Evolutionary conservation across 2,888 invertebrate species (phyloP), one percentile per base, ranked within the genome.

Genomic region (Cartodere bifasciata): DNA sequence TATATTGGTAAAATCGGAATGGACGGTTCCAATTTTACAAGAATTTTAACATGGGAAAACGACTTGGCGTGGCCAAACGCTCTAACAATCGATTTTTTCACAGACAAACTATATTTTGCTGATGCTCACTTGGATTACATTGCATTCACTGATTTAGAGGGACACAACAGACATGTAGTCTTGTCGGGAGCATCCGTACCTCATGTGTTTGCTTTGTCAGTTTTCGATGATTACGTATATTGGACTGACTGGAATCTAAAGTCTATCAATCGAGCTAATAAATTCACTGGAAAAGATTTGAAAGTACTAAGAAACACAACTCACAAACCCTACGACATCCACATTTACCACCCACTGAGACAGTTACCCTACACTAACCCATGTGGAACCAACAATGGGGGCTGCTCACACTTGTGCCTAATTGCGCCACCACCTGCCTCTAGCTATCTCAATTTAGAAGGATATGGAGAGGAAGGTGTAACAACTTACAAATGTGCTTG

Each of bases 201-300:
- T 0, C 97, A 98, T 56, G 91, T 95, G 0, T 98, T 94, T 49
- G 94, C 95, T 0, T 64, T 98, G 24, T 79, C 85, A 6, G 68
- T 95, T 0, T 95, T 98, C 55, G 97, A 95, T 50, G 92, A 95
- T 48, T 78, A 70, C 46, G 70, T 87, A 12, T 98, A 82, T 62
- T 98, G 95, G 94, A 90, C 94, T 1, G 98, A 98, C 56, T 98
- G 98, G 97, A 97, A 97, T 56, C 62, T 90, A 28, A 92, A 92
- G 56, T 85, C 85, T 0, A 84, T 98, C 31, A 76, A 82, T 42
- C 74, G 80, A 45, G 92, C 94, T 0, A 81, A 92, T 50, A 98
- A 97, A 58, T 92, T 87, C 57, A 84, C 83, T 1, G 86, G 86
- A 14, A 70, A 71, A 41, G 73, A 83, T 44, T 63, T 83, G 31